phyloP scores from a whole-genome alignment of 1,140 invertebrate species.

The Heliconius himera region DNA sequence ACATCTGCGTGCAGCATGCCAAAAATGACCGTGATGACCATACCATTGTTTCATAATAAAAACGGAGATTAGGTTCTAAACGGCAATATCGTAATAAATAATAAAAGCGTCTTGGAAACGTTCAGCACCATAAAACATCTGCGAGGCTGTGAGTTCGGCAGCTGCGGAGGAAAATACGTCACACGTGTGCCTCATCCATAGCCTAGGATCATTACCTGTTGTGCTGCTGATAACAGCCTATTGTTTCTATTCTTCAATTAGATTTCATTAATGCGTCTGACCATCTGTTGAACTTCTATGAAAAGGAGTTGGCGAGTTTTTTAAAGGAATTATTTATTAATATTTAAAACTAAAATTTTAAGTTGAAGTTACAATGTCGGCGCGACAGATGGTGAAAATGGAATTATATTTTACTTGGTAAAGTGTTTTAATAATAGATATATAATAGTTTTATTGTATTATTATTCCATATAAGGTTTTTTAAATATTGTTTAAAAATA shows the following conservation, averaged over 20 bases:
- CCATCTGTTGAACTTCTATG: constrained; percentile 37
- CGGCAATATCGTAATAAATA: constrained; percentile 78
- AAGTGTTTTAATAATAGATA: background rate
- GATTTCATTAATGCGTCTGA: constrained; percentile 36
- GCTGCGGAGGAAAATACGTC: constrained; percentile 76
- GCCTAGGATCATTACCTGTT: constrained; percentile 53
- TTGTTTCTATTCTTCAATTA: constrained; percentile 54
- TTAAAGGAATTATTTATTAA: background rate
- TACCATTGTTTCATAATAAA: constrained; percentile 76
- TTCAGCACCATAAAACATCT: constrained; percentile 78
- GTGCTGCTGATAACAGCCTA: constrained; percentile 51
- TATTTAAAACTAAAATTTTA: background rate
- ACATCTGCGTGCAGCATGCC: constrained; percentile 70
- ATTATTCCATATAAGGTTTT: background rate
- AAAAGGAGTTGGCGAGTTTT: constrained; percentile 16
- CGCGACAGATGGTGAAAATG: background rate
- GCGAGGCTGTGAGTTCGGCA: constrained; percentile 59
- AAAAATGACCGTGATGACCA: constrained; percentile 70
- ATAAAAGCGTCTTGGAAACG: constrained; percentile 75
- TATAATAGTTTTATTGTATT: background rate
- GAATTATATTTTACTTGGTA: constrained; percentile 2
- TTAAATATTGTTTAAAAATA: background rate
- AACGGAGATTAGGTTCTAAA: constrained; percentile 77
- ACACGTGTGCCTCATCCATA: constrained; percentile 69
- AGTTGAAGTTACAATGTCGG: background rate